Conservation (phyloP, 2,888 invertebrate genomes). For the Buathra laborator region DNA sequence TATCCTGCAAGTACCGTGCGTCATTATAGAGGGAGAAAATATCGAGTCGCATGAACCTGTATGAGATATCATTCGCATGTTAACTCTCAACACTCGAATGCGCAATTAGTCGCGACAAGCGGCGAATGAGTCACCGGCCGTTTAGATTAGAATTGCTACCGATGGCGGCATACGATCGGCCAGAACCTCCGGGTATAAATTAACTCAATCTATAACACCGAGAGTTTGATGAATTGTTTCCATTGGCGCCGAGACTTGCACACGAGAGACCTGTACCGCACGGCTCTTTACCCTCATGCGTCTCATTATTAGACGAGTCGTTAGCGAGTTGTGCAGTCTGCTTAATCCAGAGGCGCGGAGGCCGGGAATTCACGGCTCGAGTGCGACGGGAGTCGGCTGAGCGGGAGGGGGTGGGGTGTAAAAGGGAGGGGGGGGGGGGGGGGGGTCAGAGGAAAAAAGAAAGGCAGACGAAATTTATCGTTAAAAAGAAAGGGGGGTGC, state of each 20-base stretch:
- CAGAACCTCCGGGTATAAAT: slow-evolving; percentile 26
- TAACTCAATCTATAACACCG: slow-evolving; percentile 10
- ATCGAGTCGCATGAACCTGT: slow-evolving; percentile 5
- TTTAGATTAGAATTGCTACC: slow-evolving; percentile 24
- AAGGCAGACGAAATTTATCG: slow-evolving; percentile 83
- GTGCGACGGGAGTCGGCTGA: slow-evolving; percentile 41
- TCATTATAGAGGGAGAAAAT: slow-evolving; percentile 10
- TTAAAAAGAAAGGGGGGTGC: slow-evolving; percentile 84
- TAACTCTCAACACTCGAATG: slow-evolving; percentile 37
- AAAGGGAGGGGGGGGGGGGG: slow-evolving; percentile 8
- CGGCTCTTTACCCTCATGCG: slow-evolving; percentile 47
- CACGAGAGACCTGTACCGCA: not conserved
- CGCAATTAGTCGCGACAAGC: slow-evolving; percentile 55
- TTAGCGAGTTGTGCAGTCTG: slow-evolving; percentile 68
- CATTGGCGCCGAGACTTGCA: not conserved
- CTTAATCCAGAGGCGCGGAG: slow-evolving; percentile 63
- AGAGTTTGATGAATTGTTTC: not conserved
- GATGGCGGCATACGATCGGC: not conserved
- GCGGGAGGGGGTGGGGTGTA: slow-evolving; percentile 34
- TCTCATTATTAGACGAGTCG: slow-evolving; percentile 75
- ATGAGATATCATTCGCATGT: slow-evolving; percentile 36
- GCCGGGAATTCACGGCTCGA: slow-evolving; percentile 46
- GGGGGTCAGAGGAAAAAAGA: slow-evolving; percentile 63
- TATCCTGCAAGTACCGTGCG: not conserved
- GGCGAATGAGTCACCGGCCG: slow-evolving; percentile 54